Evolutionary conservation across 1,140 invertebrate genomes (phyloP).

Genomic region (Brachionus rotundiformis): DNA sequence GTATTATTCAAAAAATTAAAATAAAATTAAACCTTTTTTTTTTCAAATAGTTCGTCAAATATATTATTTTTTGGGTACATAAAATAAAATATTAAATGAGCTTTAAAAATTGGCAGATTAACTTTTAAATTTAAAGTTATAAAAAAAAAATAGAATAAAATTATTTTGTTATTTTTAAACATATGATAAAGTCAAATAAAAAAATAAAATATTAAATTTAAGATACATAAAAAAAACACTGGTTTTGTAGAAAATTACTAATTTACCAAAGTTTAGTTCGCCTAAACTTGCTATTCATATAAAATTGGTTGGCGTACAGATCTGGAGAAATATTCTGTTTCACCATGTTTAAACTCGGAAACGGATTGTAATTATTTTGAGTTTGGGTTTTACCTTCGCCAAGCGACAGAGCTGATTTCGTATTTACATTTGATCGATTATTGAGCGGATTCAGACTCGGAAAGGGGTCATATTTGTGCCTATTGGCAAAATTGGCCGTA

Average conservation of each 20-base stretch:
- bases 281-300: constrained; percentile 42
- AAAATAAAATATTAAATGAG: too few relatives aligned
- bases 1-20: too few relatives aligned
- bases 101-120: too few relatives aligned
- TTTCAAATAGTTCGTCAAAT: too few relatives aligned
- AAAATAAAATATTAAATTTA: too few relatives aligned
- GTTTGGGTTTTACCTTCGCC: not conserved
- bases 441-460: constrained; percentile 31
- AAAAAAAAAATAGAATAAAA: too few relatives aligned
- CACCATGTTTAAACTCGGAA: constrained; percentile 6
- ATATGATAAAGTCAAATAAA: too few relatives aligned
- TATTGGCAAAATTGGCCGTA: not conserved
- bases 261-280: constrained; percentile 33
- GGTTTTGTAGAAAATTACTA: not conserved
- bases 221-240: not conserved
- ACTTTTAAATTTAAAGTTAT: too few relatives aligned
- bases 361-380: constrained; percentile 4
- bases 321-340: not conserved
- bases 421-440: constrained; percentile 27
- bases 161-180: too few relatives aligned
- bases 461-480: constrained; percentile 16
- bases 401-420: not conserved
- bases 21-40: too few relatives aligned
- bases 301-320: constrained; percentile 20
- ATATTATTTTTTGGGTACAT: too few relatives aligned